phyloP scores from a whole-genome alignment of 1,140 invertebrate species.

The Sitodiplosis mosellana region DNA sequence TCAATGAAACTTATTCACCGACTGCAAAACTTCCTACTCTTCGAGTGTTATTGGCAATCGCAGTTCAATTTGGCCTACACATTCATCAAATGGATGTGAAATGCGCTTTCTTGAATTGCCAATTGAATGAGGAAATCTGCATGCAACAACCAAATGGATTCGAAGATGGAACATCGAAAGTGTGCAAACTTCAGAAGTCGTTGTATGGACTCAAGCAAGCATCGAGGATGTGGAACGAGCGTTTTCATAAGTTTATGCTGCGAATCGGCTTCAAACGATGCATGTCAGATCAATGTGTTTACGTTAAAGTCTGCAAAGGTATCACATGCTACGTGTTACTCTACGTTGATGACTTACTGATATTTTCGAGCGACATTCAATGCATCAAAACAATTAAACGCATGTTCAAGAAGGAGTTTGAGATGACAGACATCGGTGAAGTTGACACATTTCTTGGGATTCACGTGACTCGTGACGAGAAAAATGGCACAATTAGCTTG shows the following conservation, averaged over 20 bases:
- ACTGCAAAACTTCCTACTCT: constrained; percentile 18
- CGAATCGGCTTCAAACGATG: background rate
- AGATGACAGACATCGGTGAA: constrained; percentile 19
- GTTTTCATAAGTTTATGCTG: background rate
- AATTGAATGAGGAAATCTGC: constrained; percentile 24
- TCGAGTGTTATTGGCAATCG: constrained; percentile 21
- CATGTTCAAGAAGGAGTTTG: too few relatives aligned
- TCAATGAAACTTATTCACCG: constrained; percentile 21
- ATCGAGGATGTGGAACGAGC: constrained; percentile 13
- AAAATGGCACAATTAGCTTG: constrained; percentile 11
- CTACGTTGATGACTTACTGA: background rate
- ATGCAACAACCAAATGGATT: constrained; percentile 22
- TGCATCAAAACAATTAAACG: too few relatives aligned
- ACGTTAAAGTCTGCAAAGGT: background rate
- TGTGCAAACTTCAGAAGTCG: constrained; percentile 21
- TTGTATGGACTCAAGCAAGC: constrained; percentile 26
- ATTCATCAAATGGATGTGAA: constrained; percentile 22
- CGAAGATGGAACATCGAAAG: constrained; percentile 12
- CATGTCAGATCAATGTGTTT: background rate
- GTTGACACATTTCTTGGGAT: constrained; percentile 17
- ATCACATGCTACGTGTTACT: background rate
- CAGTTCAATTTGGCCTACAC: constrained; percentile 14
- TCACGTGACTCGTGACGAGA: constrained; percentile 15
- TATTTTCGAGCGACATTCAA: background rate
- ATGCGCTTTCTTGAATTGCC: constrained; percentile 27